A percentile compares a stretch with the other conserved stretches of the same genome.
Evolutionary conservation across 2,797 vertebrate genomes (phyloP).

Genomic region (Chiroxiphia lanceolata): DNA sequence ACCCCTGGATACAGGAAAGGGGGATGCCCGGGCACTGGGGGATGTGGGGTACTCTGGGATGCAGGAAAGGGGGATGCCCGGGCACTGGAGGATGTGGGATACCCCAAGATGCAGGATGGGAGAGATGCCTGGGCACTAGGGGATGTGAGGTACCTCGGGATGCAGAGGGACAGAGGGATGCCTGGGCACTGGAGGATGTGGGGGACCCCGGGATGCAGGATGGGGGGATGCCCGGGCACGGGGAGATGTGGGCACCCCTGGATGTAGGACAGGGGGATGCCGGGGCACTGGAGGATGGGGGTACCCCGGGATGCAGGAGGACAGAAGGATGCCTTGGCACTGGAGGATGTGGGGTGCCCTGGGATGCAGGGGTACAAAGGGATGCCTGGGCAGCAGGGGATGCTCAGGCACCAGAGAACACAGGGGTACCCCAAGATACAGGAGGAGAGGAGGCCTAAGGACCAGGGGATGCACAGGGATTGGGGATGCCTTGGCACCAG

Average conservation of each 20-base stretch:
- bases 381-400: background rate
- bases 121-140: no score
- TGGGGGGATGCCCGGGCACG: no score
- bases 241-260: no score
- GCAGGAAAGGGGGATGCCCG: background rate
- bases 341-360: background rate
- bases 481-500: background rate
- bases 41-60: no score
- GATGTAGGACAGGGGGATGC: background rate
- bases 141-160: background rate
- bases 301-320: background rate
- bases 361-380: background rate
- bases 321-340: background rate
- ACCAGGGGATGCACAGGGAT: fast-evolving
- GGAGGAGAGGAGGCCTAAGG: background rate
- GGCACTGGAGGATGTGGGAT: no score
- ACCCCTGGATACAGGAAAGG: no score
- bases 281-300: background rate
- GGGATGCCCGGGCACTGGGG: no score
- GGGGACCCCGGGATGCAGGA: no score
- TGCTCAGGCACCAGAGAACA: background rate
- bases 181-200: no score
- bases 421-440: background rate
- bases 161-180: no score
- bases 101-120: background rate